Conservation (phyloP, 2,888 invertebrate species). For the Tenthredo livida region DNA sequence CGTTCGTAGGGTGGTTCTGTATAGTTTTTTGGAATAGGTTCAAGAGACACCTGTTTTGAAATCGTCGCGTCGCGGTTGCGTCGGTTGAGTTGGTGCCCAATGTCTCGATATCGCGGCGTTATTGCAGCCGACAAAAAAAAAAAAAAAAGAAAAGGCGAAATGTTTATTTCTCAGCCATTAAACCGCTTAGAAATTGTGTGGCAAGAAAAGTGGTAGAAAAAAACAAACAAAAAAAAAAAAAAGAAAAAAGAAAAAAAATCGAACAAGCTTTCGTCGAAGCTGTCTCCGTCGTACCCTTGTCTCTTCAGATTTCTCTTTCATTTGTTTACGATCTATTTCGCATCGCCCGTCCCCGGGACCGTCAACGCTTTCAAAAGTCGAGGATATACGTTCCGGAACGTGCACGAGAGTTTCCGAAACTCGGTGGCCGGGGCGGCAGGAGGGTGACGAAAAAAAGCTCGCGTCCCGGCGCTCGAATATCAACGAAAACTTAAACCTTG, state of each 20-base stretch:
- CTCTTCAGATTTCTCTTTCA: slow-evolving; percentile 42
- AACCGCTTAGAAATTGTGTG: slow-evolving; percentile 9
- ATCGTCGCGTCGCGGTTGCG: not conserved
- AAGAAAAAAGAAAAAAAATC: not conserved
- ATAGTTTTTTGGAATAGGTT: slow-evolving; percentile 6
- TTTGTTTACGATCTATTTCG: slow-evolving; percentile 41
- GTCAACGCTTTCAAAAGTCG: slow-evolving; percentile 31
- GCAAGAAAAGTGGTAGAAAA: slow-evolving; percentile 5
- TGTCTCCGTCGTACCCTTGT: slow-evolving; percentile 48
- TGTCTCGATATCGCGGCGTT: not conserved
- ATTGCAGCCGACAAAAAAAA: not conserved
- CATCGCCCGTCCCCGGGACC: not conserved
- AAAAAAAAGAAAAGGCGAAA: not conserved
- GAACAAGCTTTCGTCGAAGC: slow-evolving; percentile 21
- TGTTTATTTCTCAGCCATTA: slow-evolving; percentile 18
- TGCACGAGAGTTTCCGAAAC: not conserved
- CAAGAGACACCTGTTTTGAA: slow-evolving; percentile 34
- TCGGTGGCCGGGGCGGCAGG: not conserved
- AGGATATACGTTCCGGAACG: slow-evolving; percentile 18
- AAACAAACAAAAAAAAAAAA: too few relatives aligned
- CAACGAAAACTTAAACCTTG: slow-evolving; percentile 32
- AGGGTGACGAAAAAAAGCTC: not conserved
- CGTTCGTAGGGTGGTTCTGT: not conserved
- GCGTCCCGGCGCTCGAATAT: not conserved
- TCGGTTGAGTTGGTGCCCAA: slow-evolving; percentile 29